Base-by-base conservation (phyloP, 2,888 invertebrate genomes). In the Conops quadrifasciatus region DNA sequence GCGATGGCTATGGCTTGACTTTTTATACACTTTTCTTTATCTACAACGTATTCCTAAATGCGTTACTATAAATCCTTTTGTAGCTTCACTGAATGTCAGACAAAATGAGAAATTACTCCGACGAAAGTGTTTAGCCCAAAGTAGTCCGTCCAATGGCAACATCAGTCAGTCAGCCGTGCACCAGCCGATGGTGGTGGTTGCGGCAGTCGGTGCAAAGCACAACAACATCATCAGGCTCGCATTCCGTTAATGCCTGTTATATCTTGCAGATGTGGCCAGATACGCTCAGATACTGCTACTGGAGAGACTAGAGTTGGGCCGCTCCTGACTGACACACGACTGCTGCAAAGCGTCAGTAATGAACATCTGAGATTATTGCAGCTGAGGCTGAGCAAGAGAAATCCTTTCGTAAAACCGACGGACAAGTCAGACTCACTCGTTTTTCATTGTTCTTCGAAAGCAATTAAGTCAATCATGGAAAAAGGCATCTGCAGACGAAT, bases 21-120 rank as follows among this genome's bases (percentile, higher is more conserved):
- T n/a, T n/a, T n/a, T n/a, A n/a, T n/a, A n/a, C n/a, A n/a, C n/a
- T n/a, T n/a, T n/a, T n/a, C n/a, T n/a, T n/a, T n/a, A n/a, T n/a
- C n/a, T n/a, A n/a, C n/a, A n/a, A n/a, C n/a, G n/a, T n/a, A n/a
- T n/a, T n/a, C n/a, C n/a, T n/a, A n/a, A n/a, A n/a, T n/a, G n/a
- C n/a, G n/a, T n/a, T n/a, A n/a, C n/a, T n/a, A n/a, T n/a, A n/a
- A n/a, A n/a, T n/a, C n/a, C n/a, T n/a, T n/a, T n/a, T n/a, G n/a
- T n/a, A n/a, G n/a, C n/a, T 47, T 59, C 67, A 47, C 47, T 49
- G 51, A 49, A 69, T 74, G 75, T 76, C 75, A 75, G 72, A 63
- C 26, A 72, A 75, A 76, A 75, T 77, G 77, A 77, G 76, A 75
- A 77, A 77, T 77, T 75, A 75, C 74, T 9, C 36, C 67, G 58